Conservation (phyloP, 1,140 invertebrate species). For the Ceratosolen fusciceps region DNA sequence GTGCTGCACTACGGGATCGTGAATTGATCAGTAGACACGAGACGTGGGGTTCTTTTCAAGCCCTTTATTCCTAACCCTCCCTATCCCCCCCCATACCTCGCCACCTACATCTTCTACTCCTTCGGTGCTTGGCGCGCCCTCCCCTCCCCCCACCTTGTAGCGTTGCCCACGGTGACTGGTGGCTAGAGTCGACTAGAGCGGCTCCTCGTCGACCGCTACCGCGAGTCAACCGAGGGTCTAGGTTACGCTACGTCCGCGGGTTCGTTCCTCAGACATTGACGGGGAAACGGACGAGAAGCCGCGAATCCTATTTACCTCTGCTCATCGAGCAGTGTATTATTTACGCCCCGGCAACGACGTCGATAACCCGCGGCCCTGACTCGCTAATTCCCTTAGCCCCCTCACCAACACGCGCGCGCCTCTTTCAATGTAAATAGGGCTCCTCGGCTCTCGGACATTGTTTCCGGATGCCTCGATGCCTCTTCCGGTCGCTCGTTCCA, state of each 20-base stretch:
- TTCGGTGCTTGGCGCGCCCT: no score
- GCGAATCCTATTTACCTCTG: background rate
- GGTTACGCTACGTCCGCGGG: no score
- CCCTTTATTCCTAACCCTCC: constrained; percentile 3
- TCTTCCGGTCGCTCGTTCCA: no score
- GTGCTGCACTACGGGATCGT: background rate
- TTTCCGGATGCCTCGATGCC: no score
- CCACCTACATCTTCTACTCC: no score
- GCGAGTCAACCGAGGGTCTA: no score
- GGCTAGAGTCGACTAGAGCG: no score
- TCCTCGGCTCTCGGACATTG: no score
- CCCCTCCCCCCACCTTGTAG: background rate
- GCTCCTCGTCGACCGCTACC: no score
- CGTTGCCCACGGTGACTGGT: no score
- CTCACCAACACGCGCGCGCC: no score
- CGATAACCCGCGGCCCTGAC: background rate
- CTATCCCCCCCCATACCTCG: background rate
- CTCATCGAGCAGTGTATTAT: background rate
- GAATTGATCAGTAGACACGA: background rate
- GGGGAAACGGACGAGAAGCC: constrained; percentile 1
- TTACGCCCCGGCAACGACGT: background rate
- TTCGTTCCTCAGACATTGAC: no score
- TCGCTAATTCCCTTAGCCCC: background rate
- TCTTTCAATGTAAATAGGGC: background rate
- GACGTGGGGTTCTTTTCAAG: background rate